phyloP scores from a whole-genome alignment of 2,113 vertebrate species.

The Mohoua ochrocephala region DNA sequence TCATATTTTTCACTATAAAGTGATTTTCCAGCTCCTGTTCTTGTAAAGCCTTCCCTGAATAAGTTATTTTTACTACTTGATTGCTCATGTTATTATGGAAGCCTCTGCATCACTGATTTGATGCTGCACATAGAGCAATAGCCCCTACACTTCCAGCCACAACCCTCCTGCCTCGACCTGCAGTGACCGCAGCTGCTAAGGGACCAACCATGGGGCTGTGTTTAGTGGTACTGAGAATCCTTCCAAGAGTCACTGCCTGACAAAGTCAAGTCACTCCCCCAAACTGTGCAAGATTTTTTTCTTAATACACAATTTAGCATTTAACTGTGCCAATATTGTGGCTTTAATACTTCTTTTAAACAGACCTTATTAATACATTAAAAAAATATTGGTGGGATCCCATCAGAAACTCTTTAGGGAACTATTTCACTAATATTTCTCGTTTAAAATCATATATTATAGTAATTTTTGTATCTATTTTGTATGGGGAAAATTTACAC shows the following conservation, averaged over 20 bases:
- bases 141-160: not conserved
- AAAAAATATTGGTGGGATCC: not conserved
- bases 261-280: not conserved
- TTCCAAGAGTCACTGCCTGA: not conserved
- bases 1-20: not conserved
- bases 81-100: not conserved
- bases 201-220: accelerated
- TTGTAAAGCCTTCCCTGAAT: not conserved
- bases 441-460: not conserved
- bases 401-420: not conserved
- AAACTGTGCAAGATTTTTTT: not conserved
- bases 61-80: not conserved
- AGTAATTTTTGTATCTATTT: not conserved
- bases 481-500: not conserved
- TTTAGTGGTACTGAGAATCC: not conserved
- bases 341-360: not conserved
- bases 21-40: not conserved
- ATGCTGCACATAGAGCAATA: not conserved
- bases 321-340: not conserved
- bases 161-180: accelerated
- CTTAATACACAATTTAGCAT: not conserved
- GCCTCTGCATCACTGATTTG: not conserved
- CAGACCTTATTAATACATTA: not conserved
- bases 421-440: not conserved
- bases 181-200: not conserved